Evolutionary conservation across 2,797 vertebrate species (phyloP).

Genomic region (Poecilia velifera): DNA sequence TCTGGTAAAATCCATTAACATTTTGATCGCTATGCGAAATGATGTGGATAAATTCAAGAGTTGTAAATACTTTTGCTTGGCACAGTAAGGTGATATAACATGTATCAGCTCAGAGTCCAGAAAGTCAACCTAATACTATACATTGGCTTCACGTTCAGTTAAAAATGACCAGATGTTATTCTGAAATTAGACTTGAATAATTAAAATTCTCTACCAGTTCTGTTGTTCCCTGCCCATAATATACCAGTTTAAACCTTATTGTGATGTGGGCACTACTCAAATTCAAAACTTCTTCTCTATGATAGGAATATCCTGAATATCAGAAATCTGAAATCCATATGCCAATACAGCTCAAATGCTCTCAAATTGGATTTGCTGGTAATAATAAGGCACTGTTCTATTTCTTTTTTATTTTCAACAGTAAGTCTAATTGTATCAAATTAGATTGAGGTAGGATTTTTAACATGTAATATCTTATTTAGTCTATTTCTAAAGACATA

Average conservation of each 20-base stretch:
- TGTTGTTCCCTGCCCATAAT: neutral
- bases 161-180: neutral
- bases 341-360: neutral
- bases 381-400: neutral
- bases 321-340: neutral
- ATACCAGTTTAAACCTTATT: neutral
- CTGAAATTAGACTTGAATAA: neutral
- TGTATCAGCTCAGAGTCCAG: neutral
- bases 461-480: neutral
- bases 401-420: neutral
- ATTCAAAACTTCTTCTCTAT: neutral
- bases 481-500: neutral
- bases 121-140: neutral
- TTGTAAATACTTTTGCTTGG: neutral
- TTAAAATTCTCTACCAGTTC: neutral
- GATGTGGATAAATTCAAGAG: neutral
- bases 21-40: neutral
- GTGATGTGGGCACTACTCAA: neutral
- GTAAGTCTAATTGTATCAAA: neutral
- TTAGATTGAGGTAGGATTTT: neutral
- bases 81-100: no score
- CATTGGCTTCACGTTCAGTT: neutral
- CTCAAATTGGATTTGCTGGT: neutral
- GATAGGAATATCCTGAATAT: neutral
- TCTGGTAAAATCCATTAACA: neutral